Evolutionary conservation across 2,113 vertebrate species (phyloP), one percentile per base, ranked within the genome.

Genomic region (Calyptommatus sinebrachiatus): DNA sequence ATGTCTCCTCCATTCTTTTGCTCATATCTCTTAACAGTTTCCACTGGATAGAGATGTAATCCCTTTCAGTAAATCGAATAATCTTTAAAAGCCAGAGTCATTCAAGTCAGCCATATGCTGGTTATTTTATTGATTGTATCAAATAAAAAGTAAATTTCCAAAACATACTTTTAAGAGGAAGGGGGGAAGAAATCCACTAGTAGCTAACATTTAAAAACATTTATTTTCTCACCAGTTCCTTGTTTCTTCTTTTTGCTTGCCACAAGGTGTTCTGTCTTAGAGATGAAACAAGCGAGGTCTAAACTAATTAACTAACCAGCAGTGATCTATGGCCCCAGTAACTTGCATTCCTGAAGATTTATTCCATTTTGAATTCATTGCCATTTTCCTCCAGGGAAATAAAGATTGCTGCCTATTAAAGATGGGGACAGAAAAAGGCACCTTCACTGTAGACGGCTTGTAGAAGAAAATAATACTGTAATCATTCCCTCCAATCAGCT

Each of bases 401-500:
- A 95, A 96, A 96, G 89, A 96, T 95, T 95, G 94, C 94, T 94
- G 94, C 94, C 95, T 96, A 94, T 96, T 96, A 96, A 96, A 94
- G 93, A 94, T 89, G 90, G 93, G 94, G 95, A 96, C 95, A 96
- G 95, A 96, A 96, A 96, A 96, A 96, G 95, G 95, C 95, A 96
- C 96, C 95, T 96, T 96, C 95, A 96, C 89, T 94, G 91, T 90
- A 95, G 95, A 95, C 94, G 96, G 94, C 89, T 94, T 92, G 92
- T 95, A 95, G 94, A 94, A 94, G 94, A 95, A 96, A 96, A 96
- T 96, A 96, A 96, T 96, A 95, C 95, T 95, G 92, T 94, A 96
- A 96, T 96, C 96, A 96, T 96, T 95, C 95, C 95, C 96, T 96
- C 95, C 96, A 96, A 96, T 96, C 95, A 96, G 94, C 95, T 96